phyloP scores from a whole-genome alignment of 23 tunicate genomes.

The Oikopleura dioica region DNA sequence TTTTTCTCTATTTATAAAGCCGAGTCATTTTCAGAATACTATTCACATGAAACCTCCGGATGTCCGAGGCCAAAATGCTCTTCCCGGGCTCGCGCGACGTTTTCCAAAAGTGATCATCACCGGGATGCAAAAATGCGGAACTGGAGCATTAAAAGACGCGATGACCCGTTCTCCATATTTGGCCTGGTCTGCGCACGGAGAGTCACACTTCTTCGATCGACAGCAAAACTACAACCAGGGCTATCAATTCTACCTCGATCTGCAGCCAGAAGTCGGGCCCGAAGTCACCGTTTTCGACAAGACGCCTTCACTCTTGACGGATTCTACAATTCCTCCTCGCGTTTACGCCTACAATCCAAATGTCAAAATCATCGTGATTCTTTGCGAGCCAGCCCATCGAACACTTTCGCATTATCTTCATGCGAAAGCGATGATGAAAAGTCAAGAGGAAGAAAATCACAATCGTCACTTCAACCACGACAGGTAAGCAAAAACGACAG shows the following conservation, averaged over 20 bases:
- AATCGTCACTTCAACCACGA: too few relatives aligned
- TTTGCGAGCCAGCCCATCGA: neutral
- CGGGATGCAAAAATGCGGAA: constrained; percentile 13
- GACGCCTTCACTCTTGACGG: neutral
- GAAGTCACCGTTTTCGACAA: constrained; percentile 6
- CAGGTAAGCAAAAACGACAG: too few relatives aligned
- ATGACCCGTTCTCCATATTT: neutral
- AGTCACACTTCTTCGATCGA: neutral
- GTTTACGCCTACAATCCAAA: neutral
- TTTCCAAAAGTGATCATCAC: neutral
- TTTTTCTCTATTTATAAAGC: neutral
- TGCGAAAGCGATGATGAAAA: neutral
- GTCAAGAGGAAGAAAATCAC: neutral
- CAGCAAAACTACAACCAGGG: neutral
- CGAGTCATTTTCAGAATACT: neutral
- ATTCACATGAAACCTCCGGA: neutral
- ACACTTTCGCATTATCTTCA: constrained; percentile 5
- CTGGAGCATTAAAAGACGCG: neutral
- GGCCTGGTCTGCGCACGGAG: neutral
- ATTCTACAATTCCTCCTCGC: neutral
- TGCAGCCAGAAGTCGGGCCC: neutral
- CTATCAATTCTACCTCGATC: neutral
- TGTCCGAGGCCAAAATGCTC: neutral
- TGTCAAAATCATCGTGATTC: neutral
- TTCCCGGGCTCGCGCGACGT: neutral